Base-by-base conservation (phyloP, 2,113 vertebrate genomes). In the Alosa alosa region DNA sequence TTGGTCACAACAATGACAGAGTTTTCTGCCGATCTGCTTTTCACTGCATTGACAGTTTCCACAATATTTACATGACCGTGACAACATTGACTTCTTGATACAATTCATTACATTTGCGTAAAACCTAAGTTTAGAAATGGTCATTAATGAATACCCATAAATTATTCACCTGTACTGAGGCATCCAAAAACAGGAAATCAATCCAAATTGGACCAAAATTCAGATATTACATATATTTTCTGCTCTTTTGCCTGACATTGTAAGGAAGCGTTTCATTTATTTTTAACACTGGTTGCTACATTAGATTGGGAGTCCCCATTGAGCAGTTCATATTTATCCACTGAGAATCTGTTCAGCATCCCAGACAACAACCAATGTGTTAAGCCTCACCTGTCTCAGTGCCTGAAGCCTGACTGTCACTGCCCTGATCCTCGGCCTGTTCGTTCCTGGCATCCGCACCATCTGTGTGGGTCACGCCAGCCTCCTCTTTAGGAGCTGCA, bases 1-100 rank as follows among this genome's bases (percentile, higher is more conserved):
- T 98, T 98, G 92, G 92, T 90, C 83, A 81, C 89, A 88, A 96
- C 95, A 92, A 95, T 95, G 89, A 95, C 94, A 86, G 96, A 95
- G 93, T 95, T 96, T 89, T 99, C 97, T 93, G 96, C 90, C 18
- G 92, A 81, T 86, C 83, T 86, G 90, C 46, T 92, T 89, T 95
- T 95, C 83, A 88, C 94, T 95, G 52, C 82, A 78, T 31, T 9
- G 39, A 78, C 13, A 78, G 31, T 31, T 68, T 31, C 64, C 64
- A 31, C 64, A 64, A 25, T 25, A 10, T 31, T 31, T 68, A 68
- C 64, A 60, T 60, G 18, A 22, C 55, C 6, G 6, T 60, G 55
- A 6, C 18, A 60, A 60, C 18, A 20, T 22, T 22, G 18, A 60
- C 20, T 17, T 55, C 52, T 55, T 3, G 15, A 17, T 55, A 13